phyloP scores from a whole-genome alignment of 2,797 vertebrate genomes.

The Sternarchorhynchus goeldii region DNA sequence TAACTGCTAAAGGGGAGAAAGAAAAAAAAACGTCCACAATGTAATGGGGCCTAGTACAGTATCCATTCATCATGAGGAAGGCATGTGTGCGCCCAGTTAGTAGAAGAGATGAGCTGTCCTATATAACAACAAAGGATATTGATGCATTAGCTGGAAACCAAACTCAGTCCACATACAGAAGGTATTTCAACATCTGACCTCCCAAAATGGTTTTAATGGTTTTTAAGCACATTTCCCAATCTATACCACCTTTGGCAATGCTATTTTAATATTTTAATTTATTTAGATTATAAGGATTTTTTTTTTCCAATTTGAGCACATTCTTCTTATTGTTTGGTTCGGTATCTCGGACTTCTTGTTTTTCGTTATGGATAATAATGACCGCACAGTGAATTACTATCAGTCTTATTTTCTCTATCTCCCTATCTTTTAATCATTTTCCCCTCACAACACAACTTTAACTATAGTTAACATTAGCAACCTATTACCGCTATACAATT shows the following conservation, averaged over 20 bases:
- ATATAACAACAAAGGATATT: neutral
- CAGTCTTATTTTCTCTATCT: too few species aligned
- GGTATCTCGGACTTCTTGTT: neutral
- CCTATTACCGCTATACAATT: neutral
- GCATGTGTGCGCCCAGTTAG: neutral
- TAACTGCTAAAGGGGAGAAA: neutral
- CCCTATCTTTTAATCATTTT: too few species aligned
- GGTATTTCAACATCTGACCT: conserved; percentile 4
- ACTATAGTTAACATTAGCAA: neutral
- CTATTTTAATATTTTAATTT: conserved; percentile 24
- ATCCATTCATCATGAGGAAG: neutral
- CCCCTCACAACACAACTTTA: neutral
- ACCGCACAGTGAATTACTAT: neutral
- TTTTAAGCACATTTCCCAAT: neutral
- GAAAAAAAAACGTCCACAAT: neutral
- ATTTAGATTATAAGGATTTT: conserved; percentile 36
- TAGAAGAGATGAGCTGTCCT: neutral
- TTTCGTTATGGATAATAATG: conserved; percentile 7
- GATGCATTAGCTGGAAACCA: neutral
- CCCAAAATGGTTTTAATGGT: conserved; percentile 7
- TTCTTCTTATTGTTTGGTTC: neutral
- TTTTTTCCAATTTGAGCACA: conserved; percentile 21
- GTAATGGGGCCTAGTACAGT: too few species aligned
- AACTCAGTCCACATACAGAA: neutral
- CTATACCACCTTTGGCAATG: neutral